Conservation (phyloP, 1,140 invertebrate species). For the Solenopsis fugax region DNA sequence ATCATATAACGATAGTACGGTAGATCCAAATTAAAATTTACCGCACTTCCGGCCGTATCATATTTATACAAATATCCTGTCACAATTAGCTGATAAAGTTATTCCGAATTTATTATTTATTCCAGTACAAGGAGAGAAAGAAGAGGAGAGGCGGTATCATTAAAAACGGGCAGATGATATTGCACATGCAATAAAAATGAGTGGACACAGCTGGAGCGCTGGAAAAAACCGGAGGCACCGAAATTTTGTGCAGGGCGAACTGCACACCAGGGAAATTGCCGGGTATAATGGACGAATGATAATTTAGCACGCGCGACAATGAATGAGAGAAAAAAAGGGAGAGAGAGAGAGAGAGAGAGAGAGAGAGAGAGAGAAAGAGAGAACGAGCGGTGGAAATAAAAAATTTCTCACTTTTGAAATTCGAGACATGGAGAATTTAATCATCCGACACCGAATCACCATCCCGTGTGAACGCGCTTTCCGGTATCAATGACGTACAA, state of each 20-base stretch:
- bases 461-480: background rate
- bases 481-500: background rate
- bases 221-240: slow-evolving; percentile 40
- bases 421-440: background rate
- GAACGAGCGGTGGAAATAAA: background rate
- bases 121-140: background rate
- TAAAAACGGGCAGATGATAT: slow-evolving; percentile 36
- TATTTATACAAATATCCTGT: background rate
- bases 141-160: background rate
- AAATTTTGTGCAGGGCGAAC: slow-evolving; percentile 46
- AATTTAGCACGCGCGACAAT: slow-evolving; percentile 46
- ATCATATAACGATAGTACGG: background rate
- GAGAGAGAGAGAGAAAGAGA: too few species aligned
- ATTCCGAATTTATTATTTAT: background rate
- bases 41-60: background rate
- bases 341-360: background rate
- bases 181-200: slow-evolving; percentile 47
- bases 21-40: background rate
- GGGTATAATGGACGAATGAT: slow-evolving; percentile 58
- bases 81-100: background rate
- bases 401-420: slow-evolving; percentile 16
- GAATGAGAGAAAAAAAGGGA: slow-evolving; percentile 3
- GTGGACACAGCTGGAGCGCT: background rate
- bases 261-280: slow-evolving; percentile 54
- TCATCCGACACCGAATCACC: background rate